Conservation (phyloP, 2,797 vertebrate genomes). For the Chaetodon trifasciatus region DNA sequence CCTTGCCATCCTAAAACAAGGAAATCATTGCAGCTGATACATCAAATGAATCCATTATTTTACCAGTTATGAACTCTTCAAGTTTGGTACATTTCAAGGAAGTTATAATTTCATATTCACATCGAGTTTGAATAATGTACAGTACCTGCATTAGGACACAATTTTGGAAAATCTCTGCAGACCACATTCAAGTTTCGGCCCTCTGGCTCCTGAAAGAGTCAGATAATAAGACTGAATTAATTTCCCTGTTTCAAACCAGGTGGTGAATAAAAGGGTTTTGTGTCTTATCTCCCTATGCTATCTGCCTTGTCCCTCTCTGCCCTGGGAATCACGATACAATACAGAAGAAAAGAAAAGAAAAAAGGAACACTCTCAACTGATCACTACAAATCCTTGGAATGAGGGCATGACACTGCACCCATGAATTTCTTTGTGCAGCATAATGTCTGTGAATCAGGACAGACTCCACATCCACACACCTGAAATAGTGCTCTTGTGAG, state of each 20-base stretch:
- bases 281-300: conserved; percentile 54
- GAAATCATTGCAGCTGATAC: background rate
- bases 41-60: conserved; percentile 11
- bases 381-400: conserved; percentile 59
- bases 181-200: conserved; percentile 21
- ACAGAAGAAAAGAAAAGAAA: conserved; percentile 54
- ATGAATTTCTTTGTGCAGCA: conserved; percentile 58
- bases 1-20: conserved; percentile 2
- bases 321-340: conserved; percentile 53
- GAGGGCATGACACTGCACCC: conserved; percentile 59
- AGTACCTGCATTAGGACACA: conserved; percentile 16
- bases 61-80: background rate
- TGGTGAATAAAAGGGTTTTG: conserved; percentile 61
- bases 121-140: conserved; percentile 29
- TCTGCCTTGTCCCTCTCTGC: conserved; percentile 51
- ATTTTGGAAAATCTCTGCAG: conserved; percentile 22
- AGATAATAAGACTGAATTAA: conserved; percentile 61
- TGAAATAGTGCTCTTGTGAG: conserved; percentile 47
- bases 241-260: conserved; percentile 71
- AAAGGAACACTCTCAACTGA: conserved; percentile 45
- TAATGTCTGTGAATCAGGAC: conserved; percentile 64
- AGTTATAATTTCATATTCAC: conserved; percentile 18
- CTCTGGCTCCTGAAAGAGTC: conserved; percentile 51
- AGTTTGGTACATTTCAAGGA: conserved; percentile 24
- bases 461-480: conserved; percentile 49